Conservation (phyloP, 2,888 invertebrate species). For the Eudasyphora cyanicolor region DNA sequence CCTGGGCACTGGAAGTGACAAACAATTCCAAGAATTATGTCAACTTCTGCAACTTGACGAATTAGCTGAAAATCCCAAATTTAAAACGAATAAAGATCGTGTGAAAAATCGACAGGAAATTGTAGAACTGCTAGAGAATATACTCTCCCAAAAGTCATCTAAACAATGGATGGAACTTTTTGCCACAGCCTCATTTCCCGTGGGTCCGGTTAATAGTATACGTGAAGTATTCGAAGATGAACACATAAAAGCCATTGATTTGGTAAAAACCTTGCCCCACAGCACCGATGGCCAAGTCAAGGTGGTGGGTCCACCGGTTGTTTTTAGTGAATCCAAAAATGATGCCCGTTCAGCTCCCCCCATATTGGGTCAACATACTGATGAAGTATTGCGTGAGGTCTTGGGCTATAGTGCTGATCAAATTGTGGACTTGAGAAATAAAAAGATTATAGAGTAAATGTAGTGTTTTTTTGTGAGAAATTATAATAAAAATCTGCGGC, state of each 20-base stretch:
- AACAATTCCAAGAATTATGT: conserved; percentile 89
- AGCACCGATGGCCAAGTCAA: conserved; percentile 86
- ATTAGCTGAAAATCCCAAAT: conserved; percentile 84
- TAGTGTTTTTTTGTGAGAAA: neutral
- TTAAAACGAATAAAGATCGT: conserved; percentile 86
- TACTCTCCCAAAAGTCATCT: conserved; percentile 84
- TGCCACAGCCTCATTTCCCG: conserved; percentile 89
- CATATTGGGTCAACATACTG: conserved; percentile 92
- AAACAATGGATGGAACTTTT: conserved; percentile 88
- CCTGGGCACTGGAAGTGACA: conserved; percentile 92
- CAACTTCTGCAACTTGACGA: conserved; percentile 83
- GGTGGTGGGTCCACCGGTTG: conserved; percentile 93
- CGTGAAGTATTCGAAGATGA: conserved; percentile 92
- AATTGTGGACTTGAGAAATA: conserved; percentile 80
- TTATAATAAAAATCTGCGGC: neutral
- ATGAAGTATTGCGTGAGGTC: conserved; percentile 85
- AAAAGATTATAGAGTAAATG: conserved; percentile 74
- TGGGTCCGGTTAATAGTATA: conserved; percentile 94
- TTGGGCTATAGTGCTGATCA: conserved; percentile 84
- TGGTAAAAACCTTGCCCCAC: conserved; percentile 88
- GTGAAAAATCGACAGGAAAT: conserved; percentile 89
- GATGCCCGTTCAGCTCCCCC: conserved; percentile 89
- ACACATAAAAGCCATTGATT: conserved; percentile 87
- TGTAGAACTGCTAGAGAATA: conserved; percentile 83
- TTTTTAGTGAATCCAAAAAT: conserved; percentile 88